Percentiles rank a stretch among this genome's conserved stretches.
Evolutionary conservation across 2,888 invertebrate genomes (phyloP).

Genomic region (Ophion costatus): DNA sequence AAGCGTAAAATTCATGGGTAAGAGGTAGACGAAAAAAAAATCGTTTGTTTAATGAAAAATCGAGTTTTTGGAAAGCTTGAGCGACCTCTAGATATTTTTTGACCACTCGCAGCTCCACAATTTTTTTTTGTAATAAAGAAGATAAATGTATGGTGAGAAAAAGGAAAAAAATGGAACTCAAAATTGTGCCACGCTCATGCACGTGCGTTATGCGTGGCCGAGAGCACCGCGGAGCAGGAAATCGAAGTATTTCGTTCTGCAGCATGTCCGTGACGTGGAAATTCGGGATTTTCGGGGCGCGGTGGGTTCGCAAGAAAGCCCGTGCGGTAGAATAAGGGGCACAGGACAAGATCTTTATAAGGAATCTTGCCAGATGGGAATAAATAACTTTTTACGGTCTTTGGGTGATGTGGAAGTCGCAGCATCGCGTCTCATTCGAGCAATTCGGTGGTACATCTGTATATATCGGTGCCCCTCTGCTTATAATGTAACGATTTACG

Average conservation of each 20-base stretch:
- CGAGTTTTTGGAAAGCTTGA: too few relatives aligned
- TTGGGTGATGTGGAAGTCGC: conserved; percentile 48
- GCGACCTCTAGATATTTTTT: too few relatives aligned
- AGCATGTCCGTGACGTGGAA: conserved; percentile 41
- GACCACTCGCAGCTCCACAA: too few relatives aligned
- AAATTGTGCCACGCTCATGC: too few relatives aligned
- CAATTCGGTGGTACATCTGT: conserved; percentile 56
- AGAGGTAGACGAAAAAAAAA: too few relatives aligned
- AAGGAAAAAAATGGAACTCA: too few relatives aligned
- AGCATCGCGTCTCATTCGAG: conserved; percentile 43
- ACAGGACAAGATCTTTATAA: conserved; percentile 27
- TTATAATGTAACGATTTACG: conserved; percentile 29
- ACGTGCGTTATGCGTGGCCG: too few relatives aligned
- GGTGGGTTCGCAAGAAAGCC: not conserved
- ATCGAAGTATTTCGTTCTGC: conserved; percentile 19
- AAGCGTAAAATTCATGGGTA: too few relatives aligned
- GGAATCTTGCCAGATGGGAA: conserved; percentile 45
- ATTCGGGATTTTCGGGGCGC: conserved; percentile 28
- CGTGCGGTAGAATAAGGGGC: conserved; percentile 1
- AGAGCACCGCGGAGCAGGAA: too few relatives aligned
- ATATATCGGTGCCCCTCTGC: conserved; percentile 18
- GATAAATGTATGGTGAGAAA: too few relatives aligned
- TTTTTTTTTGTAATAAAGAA: too few relatives aligned
- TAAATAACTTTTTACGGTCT: conserved; percentile 62
- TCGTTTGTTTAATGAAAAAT: too few relatives aligned